A percentile compares a stretch with the other conserved stretches of the same genome.
Conservation (phyloP, 1,140 invertebrate species). For the Scaptodrosophila lebanonensis region DNA sequence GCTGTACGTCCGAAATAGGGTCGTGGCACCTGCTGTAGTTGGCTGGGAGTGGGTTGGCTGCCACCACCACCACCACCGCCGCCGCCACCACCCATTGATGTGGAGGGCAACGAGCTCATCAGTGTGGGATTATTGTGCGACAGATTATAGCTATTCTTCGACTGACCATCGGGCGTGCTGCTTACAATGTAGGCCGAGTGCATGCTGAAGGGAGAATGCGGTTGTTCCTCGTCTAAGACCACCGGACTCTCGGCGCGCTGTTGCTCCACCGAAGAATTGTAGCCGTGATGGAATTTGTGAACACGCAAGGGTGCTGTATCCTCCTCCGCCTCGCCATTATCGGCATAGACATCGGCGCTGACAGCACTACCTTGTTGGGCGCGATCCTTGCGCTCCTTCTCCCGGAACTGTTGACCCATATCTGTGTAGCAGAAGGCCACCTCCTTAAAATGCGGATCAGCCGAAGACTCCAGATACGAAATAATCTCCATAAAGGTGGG, state of each 20-base stretch:
- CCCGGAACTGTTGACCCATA: slow-evolving; percentile 79
- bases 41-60: too few species aligned
- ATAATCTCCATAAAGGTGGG: slow-evolving; percentile 92
- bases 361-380: slow-evolving; percentile 25
- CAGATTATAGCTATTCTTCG: slow-evolving; percentile 22
- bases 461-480: slow-evolving; percentile 70
- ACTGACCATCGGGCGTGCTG: slow-evolving; percentile 63
- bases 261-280: slow-evolving; percentile 56
- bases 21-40: slow-evolving; percentile 32
- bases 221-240: slow-evolving; percentile 56
- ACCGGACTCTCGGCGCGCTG: slow-evolving; percentile 66
- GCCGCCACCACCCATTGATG: slow-evolving; percentile 14
- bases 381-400: slow-evolving; percentile 57
- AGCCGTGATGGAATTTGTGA: slow-evolving; percentile 55
- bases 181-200: slow-evolving; percentile 61
- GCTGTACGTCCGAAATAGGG: slow-evolving; percentile 3
- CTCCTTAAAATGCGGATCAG: slow-evolving; percentile 81
- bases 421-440: slow-evolving; percentile 89
- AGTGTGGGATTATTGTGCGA: slow-evolving; percentile 20
- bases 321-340: slow-evolving; percentile 35
- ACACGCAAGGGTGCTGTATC: slow-evolving; percentile 67
- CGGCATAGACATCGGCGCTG: slow-evolving; percentile 34
- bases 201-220: slow-evolving; percentile 69
- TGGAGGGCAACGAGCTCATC: slow-evolving; percentile 33
- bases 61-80: too few species aligned